phyloP scores from a whole-genome alignment of 2,797 vertebrate species.

The Hyperoplus immaculatus region DNA sequence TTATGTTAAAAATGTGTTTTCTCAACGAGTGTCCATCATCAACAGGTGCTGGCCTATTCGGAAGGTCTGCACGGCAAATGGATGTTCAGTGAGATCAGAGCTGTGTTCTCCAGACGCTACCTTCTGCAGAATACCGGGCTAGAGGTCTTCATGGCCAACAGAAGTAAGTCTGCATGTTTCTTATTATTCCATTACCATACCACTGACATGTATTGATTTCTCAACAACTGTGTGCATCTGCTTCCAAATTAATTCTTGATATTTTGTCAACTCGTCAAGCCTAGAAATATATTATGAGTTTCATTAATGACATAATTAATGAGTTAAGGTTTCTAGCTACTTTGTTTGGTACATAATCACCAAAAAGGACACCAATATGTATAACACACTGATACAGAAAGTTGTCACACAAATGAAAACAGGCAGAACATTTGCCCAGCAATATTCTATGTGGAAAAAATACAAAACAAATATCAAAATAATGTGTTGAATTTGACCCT shows the following conservation, averaged over 20 bases:
- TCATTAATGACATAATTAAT: too few relatives aligned
- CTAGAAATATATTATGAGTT: neutral
- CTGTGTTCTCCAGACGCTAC: slow-evolving; percentile 96
- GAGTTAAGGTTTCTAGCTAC: too few relatives aligned
- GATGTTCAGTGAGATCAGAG: slow-evolving; percentile 99
- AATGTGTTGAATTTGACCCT: neutral
- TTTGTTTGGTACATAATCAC: too few relatives aligned
- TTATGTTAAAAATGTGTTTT: neutral
- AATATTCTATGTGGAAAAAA: too few relatives aligned
- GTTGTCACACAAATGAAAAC: too few relatives aligned
- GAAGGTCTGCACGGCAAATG: slow-evolving; percentile 99
- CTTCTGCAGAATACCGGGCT: slow-evolving; percentile 96
- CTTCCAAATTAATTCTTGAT: neutral
- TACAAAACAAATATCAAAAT: neutral
- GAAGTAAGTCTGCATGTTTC: slow-evolving; percentile 88
- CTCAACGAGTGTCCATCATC: neutral
- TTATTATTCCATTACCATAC: neutral
- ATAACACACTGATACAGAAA: too few relatives aligned
- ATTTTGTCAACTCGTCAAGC: neutral
- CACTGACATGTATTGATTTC: neutral
- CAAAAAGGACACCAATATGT: too few relatives aligned
- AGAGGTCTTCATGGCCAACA: slow-evolving; percentile 99
- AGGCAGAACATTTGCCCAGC: too few relatives aligned
- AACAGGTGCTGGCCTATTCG: slow-evolving; percentile 95
- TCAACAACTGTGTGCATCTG: neutral